Percentiles rank a stretch among this genome's conserved stretches.
These are phyloP conservation scores for Lasioglossum albipes DNA, from an alignment of 1,140 invertebrate genomes.

Conservation along the genomic window DNA sequence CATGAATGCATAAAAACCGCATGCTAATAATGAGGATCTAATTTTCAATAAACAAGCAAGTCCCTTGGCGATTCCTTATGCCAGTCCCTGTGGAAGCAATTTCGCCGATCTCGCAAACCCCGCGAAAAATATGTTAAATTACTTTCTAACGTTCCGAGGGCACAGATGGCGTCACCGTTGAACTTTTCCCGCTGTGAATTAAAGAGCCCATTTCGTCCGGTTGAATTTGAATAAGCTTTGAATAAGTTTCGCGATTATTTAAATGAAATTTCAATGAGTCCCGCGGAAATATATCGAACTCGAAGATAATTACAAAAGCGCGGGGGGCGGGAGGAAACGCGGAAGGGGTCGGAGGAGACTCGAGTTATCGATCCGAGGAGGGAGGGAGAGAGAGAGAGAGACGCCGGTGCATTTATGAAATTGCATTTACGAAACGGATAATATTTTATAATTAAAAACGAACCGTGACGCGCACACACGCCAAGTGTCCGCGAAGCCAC, in stretches of 20 bases:
- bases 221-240: constrained; percentile 49
- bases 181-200: constrained; percentile 20
- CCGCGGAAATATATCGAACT: constrained; percentile 42
- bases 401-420: constrained; percentile 43
- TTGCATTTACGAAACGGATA: constrained; percentile 42
- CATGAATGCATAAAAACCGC: too few species aligned
- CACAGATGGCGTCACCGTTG: not conserved
- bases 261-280: constrained; percentile 49
- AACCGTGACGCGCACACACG: not conserved
- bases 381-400: not conserved
- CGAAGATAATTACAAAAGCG: constrained; percentile 41
- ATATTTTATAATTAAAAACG: constrained; percentile 42
- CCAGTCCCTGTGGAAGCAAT: too few species aligned
- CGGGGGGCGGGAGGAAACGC: not conserved
- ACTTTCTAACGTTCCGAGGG: constrained; percentile 20
- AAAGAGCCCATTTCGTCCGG: constrained; percentile 33
- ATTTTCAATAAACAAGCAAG: too few species aligned
- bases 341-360: not conserved
- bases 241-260: constrained; percentile 47
- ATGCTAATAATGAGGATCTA: too few species aligned
- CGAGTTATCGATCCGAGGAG: constrained; percentile 41
- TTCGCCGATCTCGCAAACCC: too few species aligned
- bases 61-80: too few species aligned
- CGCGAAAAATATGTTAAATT: constrained; percentile 12
- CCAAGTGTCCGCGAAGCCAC: constrained; percentile 14